A percentile compares a stretch with the other conserved stretches of the same genome.
Conservation (phyloP, 2,113 vertebrate genomes). For the Microtus oregoni region DNA sequence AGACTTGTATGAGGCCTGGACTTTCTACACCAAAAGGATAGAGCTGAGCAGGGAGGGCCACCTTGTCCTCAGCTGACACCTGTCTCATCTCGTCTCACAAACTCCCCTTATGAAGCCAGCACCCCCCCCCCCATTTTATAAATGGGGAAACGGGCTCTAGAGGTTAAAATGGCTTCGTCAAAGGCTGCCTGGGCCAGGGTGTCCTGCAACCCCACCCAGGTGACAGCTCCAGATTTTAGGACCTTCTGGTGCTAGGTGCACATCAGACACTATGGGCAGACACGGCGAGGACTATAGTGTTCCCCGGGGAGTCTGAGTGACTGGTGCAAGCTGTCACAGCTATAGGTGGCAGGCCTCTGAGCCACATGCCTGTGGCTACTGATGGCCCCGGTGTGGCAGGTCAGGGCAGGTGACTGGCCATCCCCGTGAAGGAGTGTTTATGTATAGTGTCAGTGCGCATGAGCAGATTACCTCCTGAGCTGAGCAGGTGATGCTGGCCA, state of each 20-base stretch:
- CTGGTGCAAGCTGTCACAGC: neutral
- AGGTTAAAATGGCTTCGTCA: neutral
- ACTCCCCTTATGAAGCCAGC: neutral
- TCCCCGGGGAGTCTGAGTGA: neutral
- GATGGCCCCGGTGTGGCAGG: neutral
- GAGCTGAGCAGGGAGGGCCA: neutral
- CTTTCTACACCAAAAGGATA: neutral
- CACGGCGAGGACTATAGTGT: neutral
- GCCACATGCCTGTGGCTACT: neutral
- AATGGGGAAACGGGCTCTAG: neutral
- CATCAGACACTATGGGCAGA: neutral
- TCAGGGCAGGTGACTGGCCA: too few species aligned
- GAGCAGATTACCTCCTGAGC: neutral
- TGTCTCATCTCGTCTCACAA: neutral
- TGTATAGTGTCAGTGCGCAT: neutral
- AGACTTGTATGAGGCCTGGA: neutral
- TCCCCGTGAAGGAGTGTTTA: neutral
- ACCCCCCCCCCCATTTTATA: neutral
- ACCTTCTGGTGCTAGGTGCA: neutral
- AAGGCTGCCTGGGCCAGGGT: neutral
- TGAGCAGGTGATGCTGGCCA: neutral
- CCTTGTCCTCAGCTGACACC: neutral
- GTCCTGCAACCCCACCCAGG: neutral
- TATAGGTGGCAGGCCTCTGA: neutral
- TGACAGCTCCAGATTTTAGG: neutral